Evolutionary conservation across 2,113 vertebrate species (phyloP).

Genomic region (Setophaga kirtlandii): DNA sequence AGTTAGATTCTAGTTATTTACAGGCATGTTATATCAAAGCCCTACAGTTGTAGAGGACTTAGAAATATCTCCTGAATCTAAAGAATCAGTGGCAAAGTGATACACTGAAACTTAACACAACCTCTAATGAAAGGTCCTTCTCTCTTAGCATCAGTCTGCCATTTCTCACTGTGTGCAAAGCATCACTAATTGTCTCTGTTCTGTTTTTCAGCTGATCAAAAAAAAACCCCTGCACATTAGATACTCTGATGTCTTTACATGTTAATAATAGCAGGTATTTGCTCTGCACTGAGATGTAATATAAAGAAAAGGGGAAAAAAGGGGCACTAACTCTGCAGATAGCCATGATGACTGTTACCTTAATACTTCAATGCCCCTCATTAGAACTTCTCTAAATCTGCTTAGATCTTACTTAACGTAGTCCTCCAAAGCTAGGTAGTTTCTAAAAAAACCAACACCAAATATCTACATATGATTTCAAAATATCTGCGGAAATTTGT

Average conservation of each 20-base stretch:
- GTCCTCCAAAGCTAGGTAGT: conserved; percentile 47
- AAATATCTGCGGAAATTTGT: conserved; percentile 18
- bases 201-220: background rate
- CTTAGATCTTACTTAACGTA: background rate
- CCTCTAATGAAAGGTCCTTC: background rate
- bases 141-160: background rate
- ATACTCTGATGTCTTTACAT: background rate
- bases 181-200: background rate
- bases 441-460: background rate
- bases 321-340: conserved; percentile 31
- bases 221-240: conserved; percentile 14
- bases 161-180: background rate
- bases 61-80: background rate
- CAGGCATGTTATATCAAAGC: background rate
- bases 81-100: background rate
- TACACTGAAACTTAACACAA: background rate
- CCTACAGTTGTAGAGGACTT: accelerated
- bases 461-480: background rate
- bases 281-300: conserved; percentile 15
- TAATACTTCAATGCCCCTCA: background rate
- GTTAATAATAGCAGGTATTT: background rate
- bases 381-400: background rate
- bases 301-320: background rate
- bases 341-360: conserved; percentile 19
- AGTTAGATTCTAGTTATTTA: background rate